Base-by-base conservation (phyloP, 2,888 invertebrate genomes). In the Lycophotia porphyrea region DNA sequence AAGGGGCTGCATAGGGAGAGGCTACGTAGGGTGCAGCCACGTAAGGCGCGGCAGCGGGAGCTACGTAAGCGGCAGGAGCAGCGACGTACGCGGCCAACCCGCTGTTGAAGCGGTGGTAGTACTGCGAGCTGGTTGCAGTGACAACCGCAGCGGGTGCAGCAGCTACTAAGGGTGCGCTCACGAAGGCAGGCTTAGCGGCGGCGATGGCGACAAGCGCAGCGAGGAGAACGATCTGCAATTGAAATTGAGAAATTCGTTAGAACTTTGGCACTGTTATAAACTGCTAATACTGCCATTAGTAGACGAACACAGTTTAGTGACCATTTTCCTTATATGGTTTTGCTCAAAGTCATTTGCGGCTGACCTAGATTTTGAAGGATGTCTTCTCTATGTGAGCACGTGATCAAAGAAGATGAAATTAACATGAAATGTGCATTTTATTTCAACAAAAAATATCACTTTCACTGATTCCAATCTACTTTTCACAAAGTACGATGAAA, bases 71-170 rank as follows among this genome's bases (percentile, higher is more conserved):
- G 3, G 94, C 94, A 9, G 95, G 94, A 21, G 96, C 95, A 7
- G 95, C 95, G 3, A 95, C 94, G 90, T 95, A 96, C 0, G 93
- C 95, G 55, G 94, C 96, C 0, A 95, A 81, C 0, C 95, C 94
- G 86, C 97, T 97, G 94, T 97, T 97, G 91, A 97, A 97, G 85
- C 97, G 97, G 74, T 97, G 97, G 92, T 97, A 96, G 87, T 97
- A 97, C 91, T 98, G 98, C 36, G 97, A 97, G 93, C 98, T 98
- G 88, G 97, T 97, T 7, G 98, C 97, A 0, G 98, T 97, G 76
- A 97, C 97, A 21, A 97, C 93, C 0, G 97, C 96, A 2, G 95
- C 95, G 1, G 96, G 95, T 0, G 94, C 92, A 3, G 93, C 94
- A 3, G 94, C 96, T 2, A 95, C 89, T 15, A 94, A 71, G 0